phyloP scores from a whole-genome alignment of 2,797 vertebrate genomes.

The Clamator glandarius region DNA sequence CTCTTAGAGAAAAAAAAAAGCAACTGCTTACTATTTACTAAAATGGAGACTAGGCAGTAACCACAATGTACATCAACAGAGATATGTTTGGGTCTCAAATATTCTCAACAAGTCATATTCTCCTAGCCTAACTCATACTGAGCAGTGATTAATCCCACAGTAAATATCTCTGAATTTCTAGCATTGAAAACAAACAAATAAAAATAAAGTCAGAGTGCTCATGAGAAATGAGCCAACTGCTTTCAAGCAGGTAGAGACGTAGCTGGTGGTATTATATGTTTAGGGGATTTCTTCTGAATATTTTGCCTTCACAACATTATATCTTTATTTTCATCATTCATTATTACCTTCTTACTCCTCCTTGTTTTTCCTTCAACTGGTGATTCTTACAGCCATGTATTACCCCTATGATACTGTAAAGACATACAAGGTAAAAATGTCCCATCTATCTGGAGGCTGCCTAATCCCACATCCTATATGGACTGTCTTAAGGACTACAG shows the following conservation, averaged over 20 bases:
- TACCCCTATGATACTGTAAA: background rate
- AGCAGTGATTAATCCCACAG: background rate
- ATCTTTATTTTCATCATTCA: background rate
- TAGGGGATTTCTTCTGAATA: slow-evolving; percentile 22
- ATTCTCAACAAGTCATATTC: background rate
- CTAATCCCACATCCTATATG: background rate
- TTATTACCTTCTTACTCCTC: background rate
- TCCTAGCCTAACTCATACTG: background rate
- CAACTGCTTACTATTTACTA: background rate
- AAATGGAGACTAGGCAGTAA: background rate
- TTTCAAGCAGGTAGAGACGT: slow-evolving; percentile 1
- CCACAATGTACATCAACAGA: background rate
- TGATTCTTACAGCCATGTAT: background rate
- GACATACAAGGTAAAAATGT: background rate
- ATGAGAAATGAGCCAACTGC: background rate
- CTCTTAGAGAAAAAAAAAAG: background rate
- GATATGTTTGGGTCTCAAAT: background rate
- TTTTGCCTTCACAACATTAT: background rate
- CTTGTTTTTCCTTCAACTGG: background rate
- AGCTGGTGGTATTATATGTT: slow-evolving; percentile 5
- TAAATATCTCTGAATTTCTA: slow-evolving; percentile 4
- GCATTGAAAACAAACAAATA: slow-evolving; percentile 32
- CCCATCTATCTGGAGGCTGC: background rate
- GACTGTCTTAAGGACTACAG: background rate
- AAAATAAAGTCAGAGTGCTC: background rate